A percentile compares a stretch with the other conserved stretches of the same genome.
Evolutionary conservation across 2,113 vertebrate genomes (phyloP).

Genomic region (Cinclus cinclus): DNA sequence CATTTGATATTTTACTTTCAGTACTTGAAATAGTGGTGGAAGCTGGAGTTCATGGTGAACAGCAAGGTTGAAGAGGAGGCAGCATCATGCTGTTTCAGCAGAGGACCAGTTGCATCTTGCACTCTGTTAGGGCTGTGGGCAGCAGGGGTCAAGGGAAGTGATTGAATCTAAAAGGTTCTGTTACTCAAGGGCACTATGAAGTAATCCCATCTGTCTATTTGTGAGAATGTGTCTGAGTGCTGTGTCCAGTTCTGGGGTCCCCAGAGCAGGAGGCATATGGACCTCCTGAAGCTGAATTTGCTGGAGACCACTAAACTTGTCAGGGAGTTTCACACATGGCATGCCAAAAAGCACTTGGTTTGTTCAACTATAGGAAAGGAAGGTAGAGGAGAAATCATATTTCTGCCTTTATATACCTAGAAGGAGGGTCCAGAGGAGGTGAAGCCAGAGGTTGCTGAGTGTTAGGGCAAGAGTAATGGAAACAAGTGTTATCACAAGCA

Average conservation of each 20-base stretch:
- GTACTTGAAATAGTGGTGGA: neutral
- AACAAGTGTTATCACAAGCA: neutral
- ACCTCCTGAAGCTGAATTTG: neutral
- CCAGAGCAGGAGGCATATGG: neutral
- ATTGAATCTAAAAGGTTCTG: neutral
- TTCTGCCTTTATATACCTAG: neutral
- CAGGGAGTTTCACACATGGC: neutral
- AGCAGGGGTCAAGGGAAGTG: neutral
- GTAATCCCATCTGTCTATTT: rapidly evolving
- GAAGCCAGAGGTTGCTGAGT: neutral
- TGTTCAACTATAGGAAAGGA: neutral
- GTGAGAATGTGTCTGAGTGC: neutral
- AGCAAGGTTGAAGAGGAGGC: neutral
- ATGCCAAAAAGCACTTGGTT: neutral
- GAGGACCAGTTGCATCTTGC: neutral
- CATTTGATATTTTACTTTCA: neutral
- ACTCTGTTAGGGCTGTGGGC: neutral
- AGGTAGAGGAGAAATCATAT: neutral
- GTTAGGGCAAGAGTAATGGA: neutral
- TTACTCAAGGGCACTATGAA: neutral
- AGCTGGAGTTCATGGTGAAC: neutral
- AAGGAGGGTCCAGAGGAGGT: neutral
- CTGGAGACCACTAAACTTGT: neutral
- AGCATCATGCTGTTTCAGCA: neutral
- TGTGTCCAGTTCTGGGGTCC: neutral